A percentile compares a stretch with the other conserved stretches of the same genome.
These are phyloP conservation scores for Cryptus viduatorius DNA, from an alignment of 2,888 invertebrate genomes.

Conservation along the genomic window DNA sequence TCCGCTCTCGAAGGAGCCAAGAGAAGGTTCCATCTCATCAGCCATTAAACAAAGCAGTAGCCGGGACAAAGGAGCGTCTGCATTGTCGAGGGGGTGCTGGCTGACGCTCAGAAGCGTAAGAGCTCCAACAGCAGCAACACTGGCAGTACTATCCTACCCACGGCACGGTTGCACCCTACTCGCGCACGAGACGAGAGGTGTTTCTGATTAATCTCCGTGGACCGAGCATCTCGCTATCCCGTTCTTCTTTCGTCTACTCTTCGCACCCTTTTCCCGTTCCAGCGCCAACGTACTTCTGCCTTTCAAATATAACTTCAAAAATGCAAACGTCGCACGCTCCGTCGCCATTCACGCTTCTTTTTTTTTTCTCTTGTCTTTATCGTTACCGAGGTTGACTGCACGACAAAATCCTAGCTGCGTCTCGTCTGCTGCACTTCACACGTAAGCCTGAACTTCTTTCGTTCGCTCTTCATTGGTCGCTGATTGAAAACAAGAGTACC, in stretches of 20 bases:
- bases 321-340: constrained; percentile 70
- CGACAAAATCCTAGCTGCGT: constrained; percentile 25
- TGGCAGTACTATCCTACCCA: constrained; percentile 24
- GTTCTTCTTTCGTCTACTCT: constrained; percentile 38
- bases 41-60: constrained; percentile 82
- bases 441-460: constrained; percentile 16
- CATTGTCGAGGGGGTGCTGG: constrained; percentile 74
- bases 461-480: not conserved
- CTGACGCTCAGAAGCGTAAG: constrained; percentile 46
- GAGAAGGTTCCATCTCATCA: constrained; percentile 82
- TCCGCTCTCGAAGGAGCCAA: constrained; percentile 50
- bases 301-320: constrained; percentile 71
- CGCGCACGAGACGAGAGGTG: constrained; percentile 75
- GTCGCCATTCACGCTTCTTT: constrained; percentile 29
- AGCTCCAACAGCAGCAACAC: constrained; percentile 37
- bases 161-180: constrained; percentile 52
- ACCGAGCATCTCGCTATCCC: constrained; percentile 57
- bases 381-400: constrained; percentile 26
- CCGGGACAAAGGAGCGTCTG: constrained; percentile 78
- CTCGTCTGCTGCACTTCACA: constrained; percentile 21
- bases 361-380: constrained; percentile 34
- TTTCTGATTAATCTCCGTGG: constrained; percentile 81
- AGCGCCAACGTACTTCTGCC: constrained; percentile 15
- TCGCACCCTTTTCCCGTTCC: constrained; percentile 33
- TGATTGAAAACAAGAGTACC: too few relatives aligned